phyloP scores from a whole-genome alignment of 2,113 vertebrate species.

The Todiramphus saurophagus region DNA sequence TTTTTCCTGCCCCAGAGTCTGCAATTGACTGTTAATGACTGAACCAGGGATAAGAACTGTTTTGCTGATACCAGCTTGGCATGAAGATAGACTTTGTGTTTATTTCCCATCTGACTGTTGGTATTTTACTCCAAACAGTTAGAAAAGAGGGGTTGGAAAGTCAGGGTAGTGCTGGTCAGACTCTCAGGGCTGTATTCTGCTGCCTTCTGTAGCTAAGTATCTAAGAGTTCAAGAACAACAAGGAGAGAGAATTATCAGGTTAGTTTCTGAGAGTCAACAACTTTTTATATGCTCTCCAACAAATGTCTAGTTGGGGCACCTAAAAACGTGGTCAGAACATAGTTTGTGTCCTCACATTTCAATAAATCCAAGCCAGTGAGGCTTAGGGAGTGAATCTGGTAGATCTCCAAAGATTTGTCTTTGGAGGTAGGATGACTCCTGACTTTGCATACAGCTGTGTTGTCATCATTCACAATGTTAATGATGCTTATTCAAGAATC shows the following conservation, averaged over 20 bases:
- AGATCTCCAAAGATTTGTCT: not conserved
- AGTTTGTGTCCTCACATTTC: not conserved
- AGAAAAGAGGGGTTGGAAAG: not conserved
- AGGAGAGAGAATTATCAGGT: not conserved
- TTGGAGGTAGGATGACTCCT: not conserved
- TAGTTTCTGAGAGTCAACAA: not conserved
- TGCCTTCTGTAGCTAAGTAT: not conserved
- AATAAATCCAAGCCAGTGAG: not conserved
- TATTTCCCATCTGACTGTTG: not conserved
- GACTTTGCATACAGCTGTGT: not conserved
- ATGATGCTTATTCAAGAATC: not conserved
- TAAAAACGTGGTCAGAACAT: not conserved
- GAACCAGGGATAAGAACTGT: not conserved
- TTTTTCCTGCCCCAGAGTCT: not conserved
- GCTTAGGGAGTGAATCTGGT: not conserved
- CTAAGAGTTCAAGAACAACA: not conserved
- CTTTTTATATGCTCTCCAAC: not conserved
- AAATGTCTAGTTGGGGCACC: not conserved
- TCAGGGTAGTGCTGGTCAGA: not conserved
- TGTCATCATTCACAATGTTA: not conserved
- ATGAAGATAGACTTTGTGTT: not conserved
- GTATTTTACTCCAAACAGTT: not conserved
- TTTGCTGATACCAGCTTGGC: not conserved
- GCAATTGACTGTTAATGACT: not conserved
- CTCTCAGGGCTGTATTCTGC: not conserved